Conservation (phyloP, 2,797 vertebrate species). For the Nothura maculosa region DNA sequence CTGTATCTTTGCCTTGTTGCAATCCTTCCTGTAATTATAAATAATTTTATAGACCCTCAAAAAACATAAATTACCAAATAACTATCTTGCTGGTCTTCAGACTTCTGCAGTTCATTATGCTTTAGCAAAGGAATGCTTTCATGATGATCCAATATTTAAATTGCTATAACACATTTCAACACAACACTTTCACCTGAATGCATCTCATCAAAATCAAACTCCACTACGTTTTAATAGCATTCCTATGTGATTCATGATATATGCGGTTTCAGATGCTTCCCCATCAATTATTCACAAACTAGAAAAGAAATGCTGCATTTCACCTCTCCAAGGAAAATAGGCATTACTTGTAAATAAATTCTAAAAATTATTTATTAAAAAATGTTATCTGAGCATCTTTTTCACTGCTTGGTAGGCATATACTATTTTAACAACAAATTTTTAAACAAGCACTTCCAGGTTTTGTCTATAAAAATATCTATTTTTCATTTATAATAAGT, state of each 20-base stretch:
- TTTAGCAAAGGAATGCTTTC: neutral
- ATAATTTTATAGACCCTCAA: neutral
- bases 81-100: neutral
- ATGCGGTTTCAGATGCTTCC: neutral
- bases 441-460: neutral
- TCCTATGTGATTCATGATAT: neutral
- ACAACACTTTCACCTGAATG: neutral
- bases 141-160: neutral
- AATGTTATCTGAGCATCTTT: neutral
- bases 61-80: neutral
- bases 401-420: neutral
- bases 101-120: neutral
- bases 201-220: neutral
- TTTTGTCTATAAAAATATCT: neutral
- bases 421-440: neutral
- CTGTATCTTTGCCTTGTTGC: neutral
- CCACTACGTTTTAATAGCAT: neutral
- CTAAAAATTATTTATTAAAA: neutral
- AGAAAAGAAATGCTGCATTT: neutral
- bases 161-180: neutral
- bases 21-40: neutral
- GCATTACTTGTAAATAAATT: neutral
- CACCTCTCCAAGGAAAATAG: neutral
- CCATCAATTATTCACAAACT: neutral
- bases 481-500: neutral